phyloP scores from a whole-genome alignment of 92 coral and sea anemone species.

The Phenganax stokvisi region DNA sequence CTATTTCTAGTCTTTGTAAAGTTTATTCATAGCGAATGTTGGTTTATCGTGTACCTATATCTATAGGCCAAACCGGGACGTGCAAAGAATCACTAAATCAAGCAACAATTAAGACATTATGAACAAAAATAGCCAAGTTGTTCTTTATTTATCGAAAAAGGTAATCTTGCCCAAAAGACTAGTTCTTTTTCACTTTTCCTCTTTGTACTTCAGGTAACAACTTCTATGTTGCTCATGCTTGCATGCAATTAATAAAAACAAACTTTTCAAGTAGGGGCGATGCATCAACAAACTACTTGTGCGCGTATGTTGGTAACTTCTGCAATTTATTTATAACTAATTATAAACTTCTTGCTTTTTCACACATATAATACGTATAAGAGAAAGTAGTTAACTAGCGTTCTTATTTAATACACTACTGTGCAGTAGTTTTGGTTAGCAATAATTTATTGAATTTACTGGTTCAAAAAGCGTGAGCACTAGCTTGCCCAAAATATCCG shows the following conservation, averaged over 20 bases:
- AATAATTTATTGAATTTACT: background rate
- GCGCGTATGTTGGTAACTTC: background rate
- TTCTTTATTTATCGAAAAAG: background rate
- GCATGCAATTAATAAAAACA: constrained; percentile 1
- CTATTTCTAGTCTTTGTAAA: too few relatives aligned
- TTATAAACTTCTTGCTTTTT: background rate
- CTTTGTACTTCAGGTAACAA: background rate
- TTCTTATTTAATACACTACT: too few relatives aligned
- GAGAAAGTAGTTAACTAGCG: too few relatives aligned
- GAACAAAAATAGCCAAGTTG: background rate
- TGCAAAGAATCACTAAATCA: background rate
- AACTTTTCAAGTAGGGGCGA: constrained; percentile 1
- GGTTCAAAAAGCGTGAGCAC: background rate
- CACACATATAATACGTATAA: too few relatives aligned
- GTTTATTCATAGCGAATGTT: too few relatives aligned
- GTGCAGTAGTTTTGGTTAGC: background rate
- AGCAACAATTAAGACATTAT: background rate
- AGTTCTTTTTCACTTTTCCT: background rate
- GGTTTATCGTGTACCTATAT: background rate
- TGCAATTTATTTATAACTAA: background rate
- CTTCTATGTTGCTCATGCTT: background rate
- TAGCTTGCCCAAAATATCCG: background rate
- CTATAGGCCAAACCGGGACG: background rate
- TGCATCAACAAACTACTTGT: background rate
- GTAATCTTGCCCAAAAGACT: background rate